These are phyloP conservation scores for Heterohyrax brucei DNA, from an alignment of 2,797 vertebrate species.

Conservation along the genomic window DNA sequence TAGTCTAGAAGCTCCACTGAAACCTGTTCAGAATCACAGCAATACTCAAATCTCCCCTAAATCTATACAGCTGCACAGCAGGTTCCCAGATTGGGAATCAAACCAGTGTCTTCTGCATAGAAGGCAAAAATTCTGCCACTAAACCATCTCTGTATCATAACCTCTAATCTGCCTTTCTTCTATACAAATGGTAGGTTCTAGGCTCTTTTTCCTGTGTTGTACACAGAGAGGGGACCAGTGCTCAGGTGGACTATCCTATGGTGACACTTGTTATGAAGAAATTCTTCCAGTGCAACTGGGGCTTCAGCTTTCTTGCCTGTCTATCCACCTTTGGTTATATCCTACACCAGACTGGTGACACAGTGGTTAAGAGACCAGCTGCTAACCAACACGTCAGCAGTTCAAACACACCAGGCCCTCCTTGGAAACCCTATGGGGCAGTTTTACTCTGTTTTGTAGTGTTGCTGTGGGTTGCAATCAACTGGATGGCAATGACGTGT, in stretches of 20 bases:
- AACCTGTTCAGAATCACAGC: neutral
- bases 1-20: neutral
- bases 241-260: neutral
- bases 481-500: too few relatives aligned
- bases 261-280: neutral
- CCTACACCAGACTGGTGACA: too few relatives aligned
- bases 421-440: too few relatives aligned
- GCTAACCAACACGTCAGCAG: too few relatives aligned
- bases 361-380: too few relatives aligned
- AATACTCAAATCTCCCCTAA: neutral
- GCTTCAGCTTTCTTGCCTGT: too few relatives aligned
- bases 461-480: too few relatives aligned
- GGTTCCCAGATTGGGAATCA: neutral
- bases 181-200: neutral
- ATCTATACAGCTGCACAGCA: too few relatives aligned
- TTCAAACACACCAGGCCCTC: too few relatives aligned
- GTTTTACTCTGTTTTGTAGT: too few relatives aligned
- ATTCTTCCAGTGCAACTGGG: neutral
- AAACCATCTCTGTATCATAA: neutral
- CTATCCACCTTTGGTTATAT: neutral
- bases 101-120: neutral
- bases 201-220: neutral
- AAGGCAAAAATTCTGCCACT: neutral
- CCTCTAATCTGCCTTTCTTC: too few relatives aligned
- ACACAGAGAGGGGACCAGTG: neutral